Evolutionary conservation across 2,113 vertebrate species (phyloP), one percentile per base, ranked within the genome.

Genomic region (Ciconia stormi): DNA sequence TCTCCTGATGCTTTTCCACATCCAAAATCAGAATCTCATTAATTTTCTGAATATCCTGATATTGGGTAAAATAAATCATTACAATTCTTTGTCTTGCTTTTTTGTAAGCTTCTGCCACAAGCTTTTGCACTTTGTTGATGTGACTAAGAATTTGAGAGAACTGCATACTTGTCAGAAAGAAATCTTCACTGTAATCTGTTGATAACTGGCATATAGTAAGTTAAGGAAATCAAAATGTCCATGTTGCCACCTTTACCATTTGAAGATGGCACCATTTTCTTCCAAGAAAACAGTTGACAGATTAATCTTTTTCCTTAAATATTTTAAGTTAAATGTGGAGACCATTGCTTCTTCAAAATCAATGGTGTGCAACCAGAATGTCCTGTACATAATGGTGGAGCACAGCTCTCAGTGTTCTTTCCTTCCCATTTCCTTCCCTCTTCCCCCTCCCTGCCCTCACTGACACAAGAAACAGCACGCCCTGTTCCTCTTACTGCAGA

Each of bases 361-460:
- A 81, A 30, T 5, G 6, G 22, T 16, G 18, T 55, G 32, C 70
- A 71, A 67, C 12, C 42, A 95, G 18, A 76, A 76, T 8, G 18
- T 66, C 93, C 80, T 42, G 25, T 21, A 87, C 38, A 21, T 83
- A 62, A 70, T 2, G 1, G 52, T 7, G 16, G 67, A 30, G 56
- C 7, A 89, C 91, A 78, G 62, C 17, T 18, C 38, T 78, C 83
- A 34, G 47, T n/a, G 70, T 27, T 89, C 46, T 34, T 42, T 83
- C 73, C 67, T 93, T 89, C 30, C 61, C 62, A 19, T 82, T 80
- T 63, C 66, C 50, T 85, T 52, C 32, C 59, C 44, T 78, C 59
- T 85, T 82, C 76, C 23, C 32, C 34, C 44, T 82, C 66, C 34
- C 86, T 89, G 91, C 83, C 72, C 72, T 89, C 72, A 66, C 34